Evolutionary conservation across 1,140 invertebrate species (phyloP), one percentile per base, ranked within the genome.

Genomic region (Drosophila erecta): DNA sequence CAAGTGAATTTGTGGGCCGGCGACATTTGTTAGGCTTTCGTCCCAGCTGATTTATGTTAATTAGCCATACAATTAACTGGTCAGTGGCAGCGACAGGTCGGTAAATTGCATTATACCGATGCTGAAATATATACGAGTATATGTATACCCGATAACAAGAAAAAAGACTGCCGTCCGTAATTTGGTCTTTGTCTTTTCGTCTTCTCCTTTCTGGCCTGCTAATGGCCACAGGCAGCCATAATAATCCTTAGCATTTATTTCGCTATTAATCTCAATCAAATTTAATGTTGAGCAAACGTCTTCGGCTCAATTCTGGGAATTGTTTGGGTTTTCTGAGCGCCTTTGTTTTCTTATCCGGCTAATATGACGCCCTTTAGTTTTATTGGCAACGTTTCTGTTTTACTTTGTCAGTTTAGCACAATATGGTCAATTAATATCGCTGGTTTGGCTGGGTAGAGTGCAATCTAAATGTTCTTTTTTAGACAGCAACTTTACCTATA

Each of bases 201-300:
- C 11, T 15, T 20, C 20, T 8, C 24, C 14, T 4, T 40, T 41
- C 62, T 53, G 33, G 43, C 17, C 17, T 41, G 30, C 41, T 76
- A 81, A 81, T 76, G 78, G 72, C 81, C 15, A 15, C 11, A 43
- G 75, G 20, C 73, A 59, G 47, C 51, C 71, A 72, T 69, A 81
- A 87, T 87, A 87, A 89, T 89, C 79, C 84, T 89, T 53, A 71
- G 64, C 79, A 89, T 89, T 89, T 89, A 89, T 81, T 75, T 74
- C 49, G 79, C 84, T 89, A 89, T 89, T 89, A 89, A 89, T 89
- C 84, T 89, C 76, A 89, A 89, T 89, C 76, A 89, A 89, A 84
- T 84, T 89, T 80, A 89, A 89, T 87, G 84, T 80, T 66, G 71
- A 67, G 71, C 67, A 71, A 81, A 87, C 85, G 67, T 72, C 58